A percentile compares a stretch with the other conserved stretches of the same genome.
Evolutionary conservation across 2,113 vertebrate genomes (phyloP).

Genomic region (Pterocles orientalis): DNA sequence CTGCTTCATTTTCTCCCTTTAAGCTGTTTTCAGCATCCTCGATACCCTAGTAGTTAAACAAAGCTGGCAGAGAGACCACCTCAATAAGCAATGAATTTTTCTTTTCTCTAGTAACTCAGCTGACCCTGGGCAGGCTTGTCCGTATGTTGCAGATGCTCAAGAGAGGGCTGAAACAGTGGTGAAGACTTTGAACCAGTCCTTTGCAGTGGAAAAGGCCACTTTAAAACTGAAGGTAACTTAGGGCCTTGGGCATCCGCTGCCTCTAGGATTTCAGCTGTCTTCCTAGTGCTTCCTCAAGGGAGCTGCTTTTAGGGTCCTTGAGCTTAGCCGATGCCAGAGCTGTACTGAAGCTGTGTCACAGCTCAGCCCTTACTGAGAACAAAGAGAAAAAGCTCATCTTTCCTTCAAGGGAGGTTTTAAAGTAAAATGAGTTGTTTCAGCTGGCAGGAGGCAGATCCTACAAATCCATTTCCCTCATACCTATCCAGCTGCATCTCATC

Average conservation of each 20-base stretch:
- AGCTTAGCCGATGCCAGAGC: background rate
- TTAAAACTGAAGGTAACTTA: background rate
- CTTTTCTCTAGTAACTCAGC: background rate
- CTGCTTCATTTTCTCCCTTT: background rate
- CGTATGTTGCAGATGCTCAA: background rate
- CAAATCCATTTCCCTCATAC: background rate
- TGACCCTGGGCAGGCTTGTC: background rate
- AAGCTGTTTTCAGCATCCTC: background rate
- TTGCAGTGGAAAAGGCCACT: background rate
- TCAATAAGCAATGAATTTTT: background rate
- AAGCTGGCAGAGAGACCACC: background rate
- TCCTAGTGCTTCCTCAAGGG: background rate
- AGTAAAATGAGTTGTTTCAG: background rate
- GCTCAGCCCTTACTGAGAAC: background rate
- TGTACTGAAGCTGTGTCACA: background rate
- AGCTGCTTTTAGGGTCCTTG: background rate
- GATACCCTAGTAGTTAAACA: background rate
- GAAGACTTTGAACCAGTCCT: background rate
- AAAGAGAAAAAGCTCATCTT: background rate
- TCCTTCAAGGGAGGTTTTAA: background rate
- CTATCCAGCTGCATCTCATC: background rate
- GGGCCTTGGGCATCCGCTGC: background rate
- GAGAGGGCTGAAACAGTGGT: background rate
- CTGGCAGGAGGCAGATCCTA: background rate
- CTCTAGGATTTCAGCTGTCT: background rate